A percentile compares a stretch with the other conserved stretches of the same genome.
phyloP scores from a whole-genome alignment of 2,113 vertebrate genomes.

The Phycodurus eques region DNA sequence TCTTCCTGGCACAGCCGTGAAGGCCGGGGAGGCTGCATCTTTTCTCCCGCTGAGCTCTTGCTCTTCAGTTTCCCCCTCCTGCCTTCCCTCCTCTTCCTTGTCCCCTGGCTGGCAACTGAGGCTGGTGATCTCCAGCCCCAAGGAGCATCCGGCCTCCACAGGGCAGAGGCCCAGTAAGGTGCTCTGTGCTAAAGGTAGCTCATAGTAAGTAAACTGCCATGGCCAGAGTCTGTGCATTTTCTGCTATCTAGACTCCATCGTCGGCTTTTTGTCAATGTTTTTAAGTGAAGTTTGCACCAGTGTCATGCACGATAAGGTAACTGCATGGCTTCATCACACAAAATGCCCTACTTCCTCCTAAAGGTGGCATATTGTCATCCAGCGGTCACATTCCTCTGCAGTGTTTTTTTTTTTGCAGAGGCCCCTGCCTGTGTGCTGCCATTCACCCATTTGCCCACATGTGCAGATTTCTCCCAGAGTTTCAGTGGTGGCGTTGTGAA shows the following conservation, averaged over 20 bases:
- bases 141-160: constrained; percentile 65
- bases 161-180: constrained; percentile 71
- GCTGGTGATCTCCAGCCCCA: constrained; percentile 64
- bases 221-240: constrained; percentile 45
- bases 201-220: constrained; percentile 73
- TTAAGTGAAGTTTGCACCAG: constrained; percentile 52
- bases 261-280: constrained; percentile 48
- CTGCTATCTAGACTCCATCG: constrained; percentile 24
- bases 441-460: constrained; percentile 54
- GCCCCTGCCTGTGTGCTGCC: constrained; percentile 42
- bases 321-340: constrained; percentile 66
- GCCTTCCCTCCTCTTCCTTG: constrained; percentile 41
- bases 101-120: constrained; percentile 61
- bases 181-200: constrained; percentile 72
- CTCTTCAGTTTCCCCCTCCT: constrained; percentile 50
- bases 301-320: constrained; percentile 36
- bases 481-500: constrained; percentile 57
- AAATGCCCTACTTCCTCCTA: constrained; percentile 27
- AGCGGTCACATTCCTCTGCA: constrained; percentile 53
- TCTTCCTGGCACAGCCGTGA: constrained; percentile 64
- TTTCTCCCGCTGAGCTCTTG: constrained; percentile 67
- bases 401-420: constrained; percentile 35
- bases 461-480: constrained; percentile 65
- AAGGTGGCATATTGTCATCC: constrained; percentile 39
- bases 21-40: constrained; percentile 54